Percentiles rank a stretch among this genome's conserved stretches.
Evolutionary conservation across 2,888 invertebrate species (phyloP).

Genomic region (Branchinecta sandiegonensis): DNA sequence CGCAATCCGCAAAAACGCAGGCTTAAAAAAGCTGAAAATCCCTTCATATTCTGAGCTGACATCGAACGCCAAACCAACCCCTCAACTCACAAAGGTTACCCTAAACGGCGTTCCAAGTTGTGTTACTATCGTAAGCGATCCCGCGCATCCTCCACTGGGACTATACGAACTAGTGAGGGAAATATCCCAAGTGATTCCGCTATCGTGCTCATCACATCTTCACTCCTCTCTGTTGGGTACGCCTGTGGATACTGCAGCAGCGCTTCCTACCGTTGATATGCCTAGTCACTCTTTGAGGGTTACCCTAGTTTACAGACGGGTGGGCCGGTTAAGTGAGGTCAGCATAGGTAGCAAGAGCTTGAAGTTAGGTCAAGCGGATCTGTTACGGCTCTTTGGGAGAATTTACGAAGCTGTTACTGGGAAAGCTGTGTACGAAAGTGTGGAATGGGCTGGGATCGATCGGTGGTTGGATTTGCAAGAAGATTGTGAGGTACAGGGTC

Average conservation of each 20-base stretch:
- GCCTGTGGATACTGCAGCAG: background rate
- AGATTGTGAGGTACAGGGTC: background rate
- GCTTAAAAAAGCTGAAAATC: background rate
- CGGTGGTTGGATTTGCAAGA: constrained; percentile 13
- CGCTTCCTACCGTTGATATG: background rate
- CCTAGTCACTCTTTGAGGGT: background rate
- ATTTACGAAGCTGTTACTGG: background rate
- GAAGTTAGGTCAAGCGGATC: background rate
- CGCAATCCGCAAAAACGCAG: background rate
- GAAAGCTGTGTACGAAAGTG: background rate
- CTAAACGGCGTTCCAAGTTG: background rate
- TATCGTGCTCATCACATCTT: background rate
- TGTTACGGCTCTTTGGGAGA: background rate
- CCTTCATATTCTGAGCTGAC: background rate
- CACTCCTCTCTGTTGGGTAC: background rate
- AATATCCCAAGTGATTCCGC: background rate
- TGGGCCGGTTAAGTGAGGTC: background rate
- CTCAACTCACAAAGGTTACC: background rate
- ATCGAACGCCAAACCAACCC: background rate
- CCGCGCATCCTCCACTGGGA: constrained; percentile 1
- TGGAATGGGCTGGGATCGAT: constrained; percentile 6
- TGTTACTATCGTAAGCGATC: background rate
- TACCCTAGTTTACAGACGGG: background rate
- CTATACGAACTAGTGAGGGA: background rate
- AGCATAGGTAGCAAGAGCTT: background rate